Evolutionary conservation across 2,113 vertebrate genomes (phyloP).

Genomic region (Myotis lucifugus): DNA sequence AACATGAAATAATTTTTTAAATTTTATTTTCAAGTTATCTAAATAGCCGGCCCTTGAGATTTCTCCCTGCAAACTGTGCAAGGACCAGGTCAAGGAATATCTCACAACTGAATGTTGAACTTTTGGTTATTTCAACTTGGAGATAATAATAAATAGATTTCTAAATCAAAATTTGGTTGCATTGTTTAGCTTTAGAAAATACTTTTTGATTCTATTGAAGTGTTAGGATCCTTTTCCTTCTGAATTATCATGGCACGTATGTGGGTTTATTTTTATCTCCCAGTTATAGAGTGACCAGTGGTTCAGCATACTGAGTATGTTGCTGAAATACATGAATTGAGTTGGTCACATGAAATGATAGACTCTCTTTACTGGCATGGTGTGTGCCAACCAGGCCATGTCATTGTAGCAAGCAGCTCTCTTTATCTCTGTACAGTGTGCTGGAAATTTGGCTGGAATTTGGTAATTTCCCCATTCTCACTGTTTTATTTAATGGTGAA

Average conservation of each 20-base stretch:
- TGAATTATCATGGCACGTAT: neutral
- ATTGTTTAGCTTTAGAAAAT: slow-evolving; percentile 4
- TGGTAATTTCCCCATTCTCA: neutral
- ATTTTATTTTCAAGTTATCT: neutral
- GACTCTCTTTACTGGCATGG: neutral
- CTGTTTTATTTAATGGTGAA: neutral
- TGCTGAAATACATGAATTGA: neutral
- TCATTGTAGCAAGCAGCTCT: neutral
- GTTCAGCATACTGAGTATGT: neutral
- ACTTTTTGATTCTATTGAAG: neutral
- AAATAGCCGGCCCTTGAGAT: neutral
- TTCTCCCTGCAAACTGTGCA: neutral
- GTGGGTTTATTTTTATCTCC: neutral
- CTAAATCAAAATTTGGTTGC: neutral
- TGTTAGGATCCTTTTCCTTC: neutral
- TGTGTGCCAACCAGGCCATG: neutral
- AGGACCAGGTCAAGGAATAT: neutral
- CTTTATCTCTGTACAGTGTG: neutral
- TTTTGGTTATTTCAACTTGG: neutral
- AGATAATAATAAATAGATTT: neutral
- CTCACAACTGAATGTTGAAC: neutral
- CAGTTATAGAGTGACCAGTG: neutral
- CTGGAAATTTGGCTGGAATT: neutral
- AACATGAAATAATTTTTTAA: neutral
- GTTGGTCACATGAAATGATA: neutral